These are phyloP conservation scores for Calliopum simillimum DNA, from an alignment of 2,888 invertebrate species.

Conservation along the genomic window DNA sequence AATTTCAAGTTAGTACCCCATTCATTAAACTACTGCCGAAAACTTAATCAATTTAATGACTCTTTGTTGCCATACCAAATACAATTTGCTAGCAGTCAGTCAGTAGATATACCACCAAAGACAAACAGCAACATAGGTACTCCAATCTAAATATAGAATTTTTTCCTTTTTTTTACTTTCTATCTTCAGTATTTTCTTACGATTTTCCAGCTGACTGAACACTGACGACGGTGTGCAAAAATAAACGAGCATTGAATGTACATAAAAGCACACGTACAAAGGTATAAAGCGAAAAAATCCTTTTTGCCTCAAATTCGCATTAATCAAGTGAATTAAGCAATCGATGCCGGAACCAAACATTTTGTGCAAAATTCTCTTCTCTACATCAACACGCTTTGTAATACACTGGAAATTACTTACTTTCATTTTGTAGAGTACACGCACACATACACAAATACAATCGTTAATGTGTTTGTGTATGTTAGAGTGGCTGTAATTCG, in stretches of 20 bases:
- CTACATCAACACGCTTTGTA: constrained; percentile 12
- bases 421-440: constrained; percentile 1
- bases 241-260: no score
- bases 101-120: no score
- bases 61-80: no score
- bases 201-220: neutral
- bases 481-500: neutral
- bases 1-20: no score
- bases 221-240: no score
- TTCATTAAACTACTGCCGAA: no score
- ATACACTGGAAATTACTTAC: constrained; percentile 33
- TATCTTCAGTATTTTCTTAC: neutral
- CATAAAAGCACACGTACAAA: no score
- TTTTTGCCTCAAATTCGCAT: constrained; percentile 26
- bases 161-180: neutral
- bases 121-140: no score
- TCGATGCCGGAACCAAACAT: constrained; percentile 35
- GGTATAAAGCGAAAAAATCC: neutral
- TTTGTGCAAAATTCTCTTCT: constrained; percentile 27
- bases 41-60: no score
- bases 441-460: neutral
- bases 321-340: constrained; percentile 32
- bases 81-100: no score
- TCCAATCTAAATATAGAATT: no score
- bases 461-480: neutral